Evolutionary conservation across 2,113 vertebrate species (phyloP).

Genomic region (Pseudopipra pipra): DNA sequence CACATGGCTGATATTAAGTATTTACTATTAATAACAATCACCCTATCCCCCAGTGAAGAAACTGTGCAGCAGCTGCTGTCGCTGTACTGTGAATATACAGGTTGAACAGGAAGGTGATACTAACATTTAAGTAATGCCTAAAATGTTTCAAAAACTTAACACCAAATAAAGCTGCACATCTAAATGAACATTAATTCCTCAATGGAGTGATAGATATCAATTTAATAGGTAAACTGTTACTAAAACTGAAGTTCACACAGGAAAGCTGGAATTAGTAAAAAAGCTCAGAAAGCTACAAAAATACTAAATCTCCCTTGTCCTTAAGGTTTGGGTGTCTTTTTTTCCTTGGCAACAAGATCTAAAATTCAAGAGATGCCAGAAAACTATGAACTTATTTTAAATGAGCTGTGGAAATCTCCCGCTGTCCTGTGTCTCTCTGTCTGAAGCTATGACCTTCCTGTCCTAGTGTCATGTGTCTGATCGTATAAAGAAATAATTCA

Average conservation of each 20-base stretch:
- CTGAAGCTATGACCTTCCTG: slow-evolving; percentile 49
- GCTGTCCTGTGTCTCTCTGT: slow-evolving; percentile 35
- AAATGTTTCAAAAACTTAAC: not conserved
- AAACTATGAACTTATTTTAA: slow-evolving; percentile 45
- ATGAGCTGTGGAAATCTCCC: slow-evolving; percentile 51
- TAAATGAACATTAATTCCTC: not conserved
- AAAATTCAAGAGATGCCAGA: slow-evolving; percentile 37
- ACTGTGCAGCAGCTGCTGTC: not conserved
- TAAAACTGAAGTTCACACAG: not conserved
- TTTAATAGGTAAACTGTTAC: not conserved
- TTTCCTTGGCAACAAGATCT: not conserved
- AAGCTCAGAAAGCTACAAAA: not conserved
- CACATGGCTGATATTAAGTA: not conserved
- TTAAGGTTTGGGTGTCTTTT: not conserved
- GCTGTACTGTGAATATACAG: not conserved
- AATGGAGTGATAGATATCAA: not conserved
- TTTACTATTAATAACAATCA: not conserved
- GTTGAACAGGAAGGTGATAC: not conserved
- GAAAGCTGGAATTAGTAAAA: not conserved
- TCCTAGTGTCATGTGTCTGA: slow-evolving; percentile 25
- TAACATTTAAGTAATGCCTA: not conserved
- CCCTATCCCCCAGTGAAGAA: not conserved
- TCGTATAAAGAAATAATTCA: slow-evolving; percentile 24
- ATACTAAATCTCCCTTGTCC: not conserved
- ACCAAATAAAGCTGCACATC: not conserved